A percentile compares a stretch with the other conserved stretches of the same genome.
phyloP scores from a whole-genome alignment of 2,113 vertebrate genomes.

The Heterochromis multidens region DNA sequence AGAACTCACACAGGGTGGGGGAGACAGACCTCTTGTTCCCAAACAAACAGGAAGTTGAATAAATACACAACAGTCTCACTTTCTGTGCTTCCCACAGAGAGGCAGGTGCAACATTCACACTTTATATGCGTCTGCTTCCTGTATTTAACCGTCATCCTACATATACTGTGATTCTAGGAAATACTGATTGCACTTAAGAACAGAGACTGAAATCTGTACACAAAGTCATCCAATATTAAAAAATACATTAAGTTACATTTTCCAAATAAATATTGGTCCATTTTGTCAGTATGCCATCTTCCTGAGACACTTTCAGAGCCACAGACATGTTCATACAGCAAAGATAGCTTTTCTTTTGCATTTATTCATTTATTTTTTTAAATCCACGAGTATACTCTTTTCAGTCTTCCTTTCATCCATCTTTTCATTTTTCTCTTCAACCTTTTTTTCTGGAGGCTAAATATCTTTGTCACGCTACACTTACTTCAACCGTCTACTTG shows the following conservation, averaged over 20 bases:
- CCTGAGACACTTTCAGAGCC: slow-evolving; percentile 54
- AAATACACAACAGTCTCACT: slow-evolving; percentile 24
- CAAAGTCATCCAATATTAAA: slow-evolving; percentile 30
- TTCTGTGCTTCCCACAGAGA: background rate
- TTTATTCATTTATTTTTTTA: too few species aligned
- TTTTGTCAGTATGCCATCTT: slow-evolving; percentile 41
- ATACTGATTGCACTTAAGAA: slow-evolving; percentile 52
- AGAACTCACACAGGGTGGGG: background rate
- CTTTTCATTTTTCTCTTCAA: background rate
- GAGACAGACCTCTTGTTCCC: background rate
- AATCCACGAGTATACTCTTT: background rate
- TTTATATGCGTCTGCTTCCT: slow-evolving; percentile 4
- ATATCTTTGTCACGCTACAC: slow-evolving; percentile 27
- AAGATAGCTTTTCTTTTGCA: background rate
- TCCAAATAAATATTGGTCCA: slow-evolving; percentile 67
- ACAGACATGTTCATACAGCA: background rate
- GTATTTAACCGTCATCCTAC: background rate
- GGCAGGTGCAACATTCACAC: slow-evolving; percentile 15
- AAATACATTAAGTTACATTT: slow-evolving; percentile 55
- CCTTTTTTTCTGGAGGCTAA: slow-evolving; percentile 1
- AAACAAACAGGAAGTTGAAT: slow-evolving; percentile 27
- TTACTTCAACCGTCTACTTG: slow-evolving; percentile 32
- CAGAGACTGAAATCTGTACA: slow-evolving; percentile 44
- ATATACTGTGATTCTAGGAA: background rate
- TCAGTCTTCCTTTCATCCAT: background rate